phyloP scores from a whole-genome alignment of 2,797 vertebrate species.

The Setipinna tenuifilis region DNA sequence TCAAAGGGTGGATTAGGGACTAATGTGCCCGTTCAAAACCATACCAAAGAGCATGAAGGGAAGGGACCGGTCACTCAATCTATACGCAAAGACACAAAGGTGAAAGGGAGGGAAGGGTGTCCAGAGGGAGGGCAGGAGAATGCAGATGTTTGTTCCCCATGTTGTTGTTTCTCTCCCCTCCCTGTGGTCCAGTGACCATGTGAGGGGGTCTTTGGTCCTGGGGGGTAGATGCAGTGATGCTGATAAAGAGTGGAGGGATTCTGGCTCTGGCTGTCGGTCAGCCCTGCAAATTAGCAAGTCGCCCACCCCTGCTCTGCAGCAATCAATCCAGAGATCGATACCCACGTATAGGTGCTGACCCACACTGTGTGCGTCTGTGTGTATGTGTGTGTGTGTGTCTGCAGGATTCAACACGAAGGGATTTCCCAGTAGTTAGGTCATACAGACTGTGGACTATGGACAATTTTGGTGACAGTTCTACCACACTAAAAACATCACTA shows the following conservation, averaged over 20 bases:
- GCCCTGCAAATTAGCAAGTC: constrained; percentile 34
- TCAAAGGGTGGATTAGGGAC: constrained; percentile 66
- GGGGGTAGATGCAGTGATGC: not conserved
- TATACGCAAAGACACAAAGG: not conserved
- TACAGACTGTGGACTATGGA: not conserved
- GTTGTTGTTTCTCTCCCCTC: not conserved
- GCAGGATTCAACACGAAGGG: not conserved
- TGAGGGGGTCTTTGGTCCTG: not conserved
- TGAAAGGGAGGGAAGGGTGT: not conserved
- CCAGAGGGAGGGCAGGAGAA: not conserved
- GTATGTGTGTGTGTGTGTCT: not conserved
- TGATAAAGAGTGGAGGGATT: constrained; percentile 33
- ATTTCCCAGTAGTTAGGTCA: not conserved
- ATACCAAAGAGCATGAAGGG: constrained; percentile 53
- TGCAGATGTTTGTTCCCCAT: not conserved
- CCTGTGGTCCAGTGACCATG: constrained; percentile 9
- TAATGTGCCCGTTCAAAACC: constrained; percentile 56
- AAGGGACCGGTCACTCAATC: constrained; percentile 7
- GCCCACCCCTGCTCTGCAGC: constrained; percentile 19
- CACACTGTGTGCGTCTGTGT: not conserved
- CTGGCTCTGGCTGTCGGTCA: constrained; percentile 18
- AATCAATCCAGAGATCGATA: constrained; percentile 45
- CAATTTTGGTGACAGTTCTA: not conserved
- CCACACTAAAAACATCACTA: no score
- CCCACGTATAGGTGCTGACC: constrained; percentile 27